Base-by-base conservation (phyloP, 2,797 vertebrate species). In the Esox lucius region DNA sequence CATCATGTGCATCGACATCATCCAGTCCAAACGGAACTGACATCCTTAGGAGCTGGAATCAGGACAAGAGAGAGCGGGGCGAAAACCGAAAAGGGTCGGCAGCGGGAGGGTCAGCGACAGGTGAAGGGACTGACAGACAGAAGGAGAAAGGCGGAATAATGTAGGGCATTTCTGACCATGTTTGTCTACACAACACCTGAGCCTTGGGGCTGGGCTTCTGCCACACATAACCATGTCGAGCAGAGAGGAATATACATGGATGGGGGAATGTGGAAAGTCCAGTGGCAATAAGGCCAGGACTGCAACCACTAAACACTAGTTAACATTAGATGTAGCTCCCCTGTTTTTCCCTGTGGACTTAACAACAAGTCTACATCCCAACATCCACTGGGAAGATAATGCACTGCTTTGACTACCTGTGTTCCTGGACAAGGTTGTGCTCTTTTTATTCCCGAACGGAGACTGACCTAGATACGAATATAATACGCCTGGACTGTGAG, bases 381-480 rank as follows among this genome's bases (percentile, higher is more conserved):
- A 56, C 22, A 24, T 24, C 56, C 22, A 24, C 56, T 22, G 22
- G 22, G 56, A 24, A 24, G 56, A 15, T 61, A 61, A 61, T 24
- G 1, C 22, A 61, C n/a, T 24, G 56, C n/a, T 61, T 4, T 24
- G 56, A 24, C 56, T 61, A 61, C 56, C 56, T 61, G 22, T 61
- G 22, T 61, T 61, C 6, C 22, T 61, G 22, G 56, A 13, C 22
- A 24, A 12, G 22, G 56, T 24, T 61, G 11, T 61, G 3, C 56
- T 61, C 19, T 61, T 61, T 17, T 24, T 26, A 26, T 61, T 61
- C 56, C 56, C n/a, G 19, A 26, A 61, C 56, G 19, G 56, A 61
- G 56, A 26, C 22, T 61, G 56, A 61, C 56, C 56, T 61, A 61
- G 56, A 61, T 61, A 61, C 56, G 24, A 61, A 12, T 61, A 61